phyloP scores from a whole-genome alignment of 2,797 vertebrate species.

The Hypotaenidia okinawae region DNA sequence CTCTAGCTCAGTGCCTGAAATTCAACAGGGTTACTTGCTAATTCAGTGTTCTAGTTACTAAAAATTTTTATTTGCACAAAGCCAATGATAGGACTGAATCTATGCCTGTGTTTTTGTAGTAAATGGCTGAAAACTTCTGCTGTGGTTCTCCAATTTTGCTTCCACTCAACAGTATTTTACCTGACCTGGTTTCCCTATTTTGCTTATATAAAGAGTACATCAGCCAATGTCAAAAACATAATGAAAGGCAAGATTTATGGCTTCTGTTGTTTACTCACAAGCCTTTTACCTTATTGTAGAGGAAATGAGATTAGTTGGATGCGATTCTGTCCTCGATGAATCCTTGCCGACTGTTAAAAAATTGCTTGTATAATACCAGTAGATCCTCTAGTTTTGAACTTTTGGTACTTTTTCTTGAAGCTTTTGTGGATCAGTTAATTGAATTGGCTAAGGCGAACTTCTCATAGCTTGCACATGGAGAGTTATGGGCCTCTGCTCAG shows the following conservation, averaged over 20 bases:
- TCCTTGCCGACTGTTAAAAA: neutral
- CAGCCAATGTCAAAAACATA: neutral
- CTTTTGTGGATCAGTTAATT: neutral
- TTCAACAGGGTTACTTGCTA: neutral
- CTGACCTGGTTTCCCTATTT: neutral
- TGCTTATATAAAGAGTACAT: neutral
- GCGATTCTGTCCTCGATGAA: neutral
- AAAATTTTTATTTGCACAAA: neutral
- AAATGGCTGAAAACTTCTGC: neutral
- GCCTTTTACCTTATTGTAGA: neutral
- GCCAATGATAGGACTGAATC: neutral
- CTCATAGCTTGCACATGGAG: neutral
- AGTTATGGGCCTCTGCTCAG: neutral
- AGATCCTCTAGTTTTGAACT: neutral
- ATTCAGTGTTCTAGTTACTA: neutral
- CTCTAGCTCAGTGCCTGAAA: neutral
- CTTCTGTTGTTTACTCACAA: neutral
- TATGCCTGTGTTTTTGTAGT: neutral
- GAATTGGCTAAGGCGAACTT: neutral
- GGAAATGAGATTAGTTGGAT: neutral
- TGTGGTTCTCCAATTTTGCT: neutral
- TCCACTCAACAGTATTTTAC: neutral
- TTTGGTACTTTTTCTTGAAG: neutral
- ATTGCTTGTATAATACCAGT: neutral
- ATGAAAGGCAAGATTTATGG: neutral